phyloP scores from a whole-genome alignment of 2,888 invertebrate species.

The Chrysolina americana region DNA sequence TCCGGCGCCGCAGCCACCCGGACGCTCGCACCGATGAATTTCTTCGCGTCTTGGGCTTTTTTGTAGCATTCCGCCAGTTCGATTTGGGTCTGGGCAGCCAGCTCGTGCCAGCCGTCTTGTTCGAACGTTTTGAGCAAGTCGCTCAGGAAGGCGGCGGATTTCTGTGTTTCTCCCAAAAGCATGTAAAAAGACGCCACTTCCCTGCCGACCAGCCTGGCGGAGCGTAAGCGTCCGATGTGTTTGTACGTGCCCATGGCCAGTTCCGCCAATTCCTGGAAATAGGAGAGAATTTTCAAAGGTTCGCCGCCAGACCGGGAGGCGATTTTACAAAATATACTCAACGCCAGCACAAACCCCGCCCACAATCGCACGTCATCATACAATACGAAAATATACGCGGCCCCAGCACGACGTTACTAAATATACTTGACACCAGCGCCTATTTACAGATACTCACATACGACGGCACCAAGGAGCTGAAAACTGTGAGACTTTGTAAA shows the following conservation, averaged over 20 bases:
- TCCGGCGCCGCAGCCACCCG: constrained; percentile 84
- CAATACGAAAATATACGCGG: no score
- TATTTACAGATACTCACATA: no score
- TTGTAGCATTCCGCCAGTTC: constrained; percentile 89
- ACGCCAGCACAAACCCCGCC: no score
- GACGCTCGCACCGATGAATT: constrained; percentile 76
- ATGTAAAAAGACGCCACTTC: constrained; percentile 94
- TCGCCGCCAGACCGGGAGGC: no score
- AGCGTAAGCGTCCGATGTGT: constrained; percentile 85
- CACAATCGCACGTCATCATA: no score
- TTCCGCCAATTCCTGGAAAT: constrained; percentile 85
- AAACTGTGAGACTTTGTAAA: no score
- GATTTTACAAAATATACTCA: no score
- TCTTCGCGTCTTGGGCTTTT: constrained; percentile 83
- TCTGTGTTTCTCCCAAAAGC: constrained; percentile 86
- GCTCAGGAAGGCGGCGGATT: constrained; percentile 90
- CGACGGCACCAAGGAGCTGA: no score
- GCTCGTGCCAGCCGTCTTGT: constrained; percentile 88
- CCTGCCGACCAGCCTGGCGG: constrained; percentile 89
- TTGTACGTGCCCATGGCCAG: constrained; percentile 97
- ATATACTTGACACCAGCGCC: no score
- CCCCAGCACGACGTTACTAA: no score
- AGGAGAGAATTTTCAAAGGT: no score
- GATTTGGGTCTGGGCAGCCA: constrained; percentile 87
- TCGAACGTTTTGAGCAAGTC: constrained; percentile 90